Evolutionary conservation across 2,797 vertebrate genomes (phyloP).

Genomic region (Esox masquinongy): DNA sequence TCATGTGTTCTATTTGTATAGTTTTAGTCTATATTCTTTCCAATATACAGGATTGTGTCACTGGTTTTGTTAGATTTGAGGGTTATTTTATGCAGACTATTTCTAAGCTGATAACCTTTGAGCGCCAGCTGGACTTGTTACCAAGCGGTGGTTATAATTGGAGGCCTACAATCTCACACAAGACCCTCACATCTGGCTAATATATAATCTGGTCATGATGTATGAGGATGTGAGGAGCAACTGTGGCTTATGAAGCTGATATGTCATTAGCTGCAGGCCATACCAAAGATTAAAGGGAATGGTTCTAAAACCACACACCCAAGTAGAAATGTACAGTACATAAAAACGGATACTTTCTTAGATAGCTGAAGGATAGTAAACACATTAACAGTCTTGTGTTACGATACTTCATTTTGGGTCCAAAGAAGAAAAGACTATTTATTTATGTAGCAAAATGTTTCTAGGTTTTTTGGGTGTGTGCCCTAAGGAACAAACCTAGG

Average conservation of each 20-base stretch:
- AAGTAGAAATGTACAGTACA: neutral
- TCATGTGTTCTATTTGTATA: neutral
- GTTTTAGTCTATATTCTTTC: neutral
- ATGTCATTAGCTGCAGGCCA: constrained; percentile 24
- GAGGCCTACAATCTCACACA: constrained; percentile 14
- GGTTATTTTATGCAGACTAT: neutral
- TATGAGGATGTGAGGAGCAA: constrained; percentile 20
- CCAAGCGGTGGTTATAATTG: neutral
- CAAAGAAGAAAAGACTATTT: neutral
- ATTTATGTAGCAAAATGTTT: neutral
- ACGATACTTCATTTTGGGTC: neutral
- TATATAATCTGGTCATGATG: constrained; percentile 30
- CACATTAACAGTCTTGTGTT: neutral
- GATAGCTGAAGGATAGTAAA: neutral
- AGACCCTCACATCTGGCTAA: constrained; percentile 20
- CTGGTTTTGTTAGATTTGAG: neutral
- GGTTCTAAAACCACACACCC: constrained; percentile 18
- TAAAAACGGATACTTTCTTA: neutral
- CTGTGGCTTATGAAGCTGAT: neutral
- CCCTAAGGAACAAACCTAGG: neutral
- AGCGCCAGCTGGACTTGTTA: neutral
- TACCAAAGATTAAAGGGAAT: constrained; percentile 31
- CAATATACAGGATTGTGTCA: neutral
- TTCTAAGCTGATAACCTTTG: neutral
- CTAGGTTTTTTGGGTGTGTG: neutral